These are phyloP conservation scores for Globicephala melas DNA, from an alignment of 2,113 vertebrate species.

Conservation along the genomic window DNA sequence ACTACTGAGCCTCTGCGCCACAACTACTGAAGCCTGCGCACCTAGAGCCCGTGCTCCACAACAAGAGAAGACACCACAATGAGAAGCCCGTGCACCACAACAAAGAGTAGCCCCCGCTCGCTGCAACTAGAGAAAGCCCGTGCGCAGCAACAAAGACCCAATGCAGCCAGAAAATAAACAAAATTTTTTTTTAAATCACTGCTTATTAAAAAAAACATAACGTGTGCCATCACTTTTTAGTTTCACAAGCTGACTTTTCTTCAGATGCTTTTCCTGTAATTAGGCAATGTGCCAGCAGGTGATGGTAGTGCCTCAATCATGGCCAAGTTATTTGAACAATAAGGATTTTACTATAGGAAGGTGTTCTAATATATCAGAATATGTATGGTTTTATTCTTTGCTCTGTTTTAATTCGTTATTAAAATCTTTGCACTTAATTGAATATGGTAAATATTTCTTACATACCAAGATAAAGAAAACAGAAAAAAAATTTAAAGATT, in stretches of 20 bases:
- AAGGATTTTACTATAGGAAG: background rate
- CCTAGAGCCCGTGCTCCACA: no score
- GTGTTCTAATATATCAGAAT: background rate
- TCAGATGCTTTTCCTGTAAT: slow-evolving; percentile 61
- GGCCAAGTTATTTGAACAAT: background rate
- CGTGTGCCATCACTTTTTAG: background rate
- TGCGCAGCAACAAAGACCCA: no score
- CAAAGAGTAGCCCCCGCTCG: no score
- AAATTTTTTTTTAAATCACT: no score
- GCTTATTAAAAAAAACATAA: no score
- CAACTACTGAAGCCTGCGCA: accelerated
- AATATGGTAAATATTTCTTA: background rate
- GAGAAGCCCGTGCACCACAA: no score
- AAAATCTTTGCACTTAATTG: background rate
- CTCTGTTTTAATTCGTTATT: background rate
- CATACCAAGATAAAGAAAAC: background rate
- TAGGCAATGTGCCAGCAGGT: slow-evolving; percentile 40
- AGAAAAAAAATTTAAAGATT: background rate
- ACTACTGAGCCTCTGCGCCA: no score
- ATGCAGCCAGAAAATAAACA: no score
- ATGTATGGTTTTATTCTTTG: background rate
- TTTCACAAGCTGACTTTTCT: background rate
- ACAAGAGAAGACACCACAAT: no score
- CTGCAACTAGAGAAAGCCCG: no score
- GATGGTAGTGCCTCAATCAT: background rate